Conservation (phyloP, 2,113 vertebrate species). For the Garra rufa region DNA sequence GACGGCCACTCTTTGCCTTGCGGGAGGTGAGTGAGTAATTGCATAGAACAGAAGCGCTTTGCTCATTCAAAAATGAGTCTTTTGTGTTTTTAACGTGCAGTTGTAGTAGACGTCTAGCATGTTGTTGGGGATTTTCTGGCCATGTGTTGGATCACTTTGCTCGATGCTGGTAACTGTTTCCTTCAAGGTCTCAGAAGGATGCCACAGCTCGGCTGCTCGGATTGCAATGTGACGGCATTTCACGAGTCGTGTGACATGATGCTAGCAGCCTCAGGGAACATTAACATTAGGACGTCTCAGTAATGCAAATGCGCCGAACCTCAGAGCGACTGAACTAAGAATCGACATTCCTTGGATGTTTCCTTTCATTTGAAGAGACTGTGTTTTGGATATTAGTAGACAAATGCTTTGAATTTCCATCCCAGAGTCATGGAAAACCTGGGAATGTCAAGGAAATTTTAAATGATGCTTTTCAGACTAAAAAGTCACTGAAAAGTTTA, state of each 20-base stretch:
- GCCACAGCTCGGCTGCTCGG: neutral
- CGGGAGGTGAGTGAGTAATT: slow-evolving; percentile 58
- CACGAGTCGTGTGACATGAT: slow-evolving; percentile 30
- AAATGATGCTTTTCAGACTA: too few species aligned
- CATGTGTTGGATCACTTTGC: slow-evolving; percentile 15
- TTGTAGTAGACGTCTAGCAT: neutral
- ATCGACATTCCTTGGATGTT: neutral
- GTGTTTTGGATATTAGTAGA: neutral
- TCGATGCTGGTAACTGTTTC: neutral
- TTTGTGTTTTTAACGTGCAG: neutral
- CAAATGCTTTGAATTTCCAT: neutral
- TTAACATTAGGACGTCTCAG: slow-evolving; percentile 42
- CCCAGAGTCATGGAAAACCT: neutral
- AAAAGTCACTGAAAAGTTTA: neutral
- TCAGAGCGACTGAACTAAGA: slow-evolving; percentile 26
- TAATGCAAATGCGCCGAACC: slow-evolving; percentile 50
- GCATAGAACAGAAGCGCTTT: neutral
- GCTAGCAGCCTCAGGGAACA: slow-evolving; percentile 47
- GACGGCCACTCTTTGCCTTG: slow-evolving; percentile 66
- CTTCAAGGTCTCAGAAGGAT: slow-evolving; percentile 2
- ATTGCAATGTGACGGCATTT: neutral
- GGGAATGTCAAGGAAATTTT: too few species aligned
- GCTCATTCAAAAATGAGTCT: neutral
- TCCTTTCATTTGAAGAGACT: slow-evolving; percentile 1
- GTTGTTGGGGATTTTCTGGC: neutral